phyloP scores from a whole-genome alignment of 2,888 invertebrate species.

The Meghimatium bilineatum region DNA sequence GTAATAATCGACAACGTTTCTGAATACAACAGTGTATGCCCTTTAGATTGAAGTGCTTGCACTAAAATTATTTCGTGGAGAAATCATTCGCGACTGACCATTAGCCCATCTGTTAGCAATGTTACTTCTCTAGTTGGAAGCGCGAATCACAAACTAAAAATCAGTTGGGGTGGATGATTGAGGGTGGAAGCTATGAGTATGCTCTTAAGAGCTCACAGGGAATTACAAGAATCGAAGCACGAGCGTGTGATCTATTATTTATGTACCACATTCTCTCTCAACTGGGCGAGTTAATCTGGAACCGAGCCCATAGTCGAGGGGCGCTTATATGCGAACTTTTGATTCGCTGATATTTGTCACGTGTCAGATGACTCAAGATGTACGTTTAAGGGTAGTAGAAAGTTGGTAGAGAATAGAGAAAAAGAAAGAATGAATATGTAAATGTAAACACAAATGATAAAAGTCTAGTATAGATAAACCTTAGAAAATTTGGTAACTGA shows the following conservation, averaged over 20 bases:
- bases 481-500: background rate
- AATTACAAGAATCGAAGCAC: slow-evolving; percentile 17
- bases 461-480: background rate
- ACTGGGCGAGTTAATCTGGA: background rate
- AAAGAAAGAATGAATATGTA: background rate
- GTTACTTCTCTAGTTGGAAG: background rate
- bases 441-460: no score
- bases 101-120: background rate
- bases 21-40: no score
- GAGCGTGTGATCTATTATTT: slow-evolving; percentile 35
- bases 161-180: background rate
- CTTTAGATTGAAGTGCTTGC: no score
- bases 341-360: slow-evolving; percentile 24
- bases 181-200: background rate
- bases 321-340: slow-evolving; percentile 1
- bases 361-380: background rate
- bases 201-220: background rate
- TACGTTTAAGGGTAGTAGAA: background rate
- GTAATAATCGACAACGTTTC: no score
- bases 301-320: slow-evolving; percentile 26
- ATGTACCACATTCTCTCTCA: slow-evolving; percentile 14
- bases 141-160: background rate
- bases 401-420: background rate
- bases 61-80: background rate
- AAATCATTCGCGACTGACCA: slow-evolving; percentile 8